Evolutionary conservation across 2,797 vertebrate genomes (phyloP).

Genomic region (Chanos chanos): DNA sequence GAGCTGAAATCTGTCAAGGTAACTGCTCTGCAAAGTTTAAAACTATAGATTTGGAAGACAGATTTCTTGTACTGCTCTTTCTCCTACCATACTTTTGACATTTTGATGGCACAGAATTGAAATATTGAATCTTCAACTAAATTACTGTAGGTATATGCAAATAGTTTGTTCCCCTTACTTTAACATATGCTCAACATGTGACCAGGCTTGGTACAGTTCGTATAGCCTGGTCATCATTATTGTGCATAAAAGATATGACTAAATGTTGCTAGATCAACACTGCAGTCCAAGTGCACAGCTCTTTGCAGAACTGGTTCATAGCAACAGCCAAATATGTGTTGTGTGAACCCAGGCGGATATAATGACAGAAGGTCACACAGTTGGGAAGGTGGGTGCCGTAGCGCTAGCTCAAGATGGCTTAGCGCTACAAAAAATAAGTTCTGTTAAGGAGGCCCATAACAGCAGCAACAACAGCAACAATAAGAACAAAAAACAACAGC

Average conservation of each 20-base stretch:
- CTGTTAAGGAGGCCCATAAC: not conserved
- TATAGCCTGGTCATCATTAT: not conserved
- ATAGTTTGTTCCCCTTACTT: too few relatives aligned
- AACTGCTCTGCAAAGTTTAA: too few relatives aligned
- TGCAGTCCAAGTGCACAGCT: constrained; percentile 7
- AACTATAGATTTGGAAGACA: too few relatives aligned
- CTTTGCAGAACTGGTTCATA: not conserved
- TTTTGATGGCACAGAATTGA: too few relatives aligned
- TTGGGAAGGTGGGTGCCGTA: constrained; percentile 6
- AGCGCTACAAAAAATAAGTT: not conserved
- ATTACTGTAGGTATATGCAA: too few relatives aligned
- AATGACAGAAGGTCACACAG: constrained; percentile 41
- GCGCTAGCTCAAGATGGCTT: not conserved
- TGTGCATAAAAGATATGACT: not conserved
- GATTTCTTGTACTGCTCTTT: not conserved
- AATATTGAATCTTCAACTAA: too few relatives aligned
- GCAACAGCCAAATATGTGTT: constrained; percentile 11
- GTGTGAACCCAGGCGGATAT: constrained; percentile 31
- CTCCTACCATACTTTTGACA: not conserved
- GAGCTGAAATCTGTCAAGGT: not conserved
- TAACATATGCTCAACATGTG: too few relatives aligned
- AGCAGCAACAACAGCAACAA: not conserved
- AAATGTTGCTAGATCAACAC: not conserved
- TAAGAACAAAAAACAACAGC: not conserved
- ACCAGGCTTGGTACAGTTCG: not conserved